Evolutionary conservation across 2,797 vertebrate species (phyloP), one percentile per base, ranked within the genome.

Genomic region (Typhlichthys eigenmanni): DNA sequence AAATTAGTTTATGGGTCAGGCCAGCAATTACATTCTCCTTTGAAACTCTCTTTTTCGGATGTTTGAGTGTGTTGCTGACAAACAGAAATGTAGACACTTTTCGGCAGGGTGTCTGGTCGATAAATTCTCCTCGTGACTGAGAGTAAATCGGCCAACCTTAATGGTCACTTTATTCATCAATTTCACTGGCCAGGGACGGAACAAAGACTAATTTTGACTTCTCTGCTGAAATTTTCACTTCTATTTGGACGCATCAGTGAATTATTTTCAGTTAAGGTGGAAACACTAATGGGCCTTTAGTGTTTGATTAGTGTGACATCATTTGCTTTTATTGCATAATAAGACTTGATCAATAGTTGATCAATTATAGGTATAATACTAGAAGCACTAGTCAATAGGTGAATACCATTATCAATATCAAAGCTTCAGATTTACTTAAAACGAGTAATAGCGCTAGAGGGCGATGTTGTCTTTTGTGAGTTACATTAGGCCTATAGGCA

Each of bases 1-100:
- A 95, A 98, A 99, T 99, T 92, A 95, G 85, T 99, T 99, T 99
- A 99, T 94, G 85, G 92, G 81, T 85, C 76, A 75, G 82, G 78
- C 67, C 82, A 81, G 92, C 92, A 92, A 92, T 94, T 95, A 90
- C 84, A 81, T 88, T 93, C 89, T 85, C 91, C 94, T 96, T 98
- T 96, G 93, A 97, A 97, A 95, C 84, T 62, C 82, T 80, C 91
- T 91, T 93, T 93, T 93, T 94, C 91, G 88, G 91, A 92, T 94
- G 93, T 95, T 95, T 93, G 92, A 88, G 92, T 94, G 93, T 92
- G 92, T 95, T 92, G 81, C 91, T 88, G 85, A 89, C 93, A 87
- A 91, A 88, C 79, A 91, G 92, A 93, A 93, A 94, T 86, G 86
- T 93, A 91, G 93, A 94, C 94, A 88, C 90, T 93, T 92, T 91